Conservation (phyloP, 2,888 invertebrate genomes). For the Oscheius myriophilus region DNA sequence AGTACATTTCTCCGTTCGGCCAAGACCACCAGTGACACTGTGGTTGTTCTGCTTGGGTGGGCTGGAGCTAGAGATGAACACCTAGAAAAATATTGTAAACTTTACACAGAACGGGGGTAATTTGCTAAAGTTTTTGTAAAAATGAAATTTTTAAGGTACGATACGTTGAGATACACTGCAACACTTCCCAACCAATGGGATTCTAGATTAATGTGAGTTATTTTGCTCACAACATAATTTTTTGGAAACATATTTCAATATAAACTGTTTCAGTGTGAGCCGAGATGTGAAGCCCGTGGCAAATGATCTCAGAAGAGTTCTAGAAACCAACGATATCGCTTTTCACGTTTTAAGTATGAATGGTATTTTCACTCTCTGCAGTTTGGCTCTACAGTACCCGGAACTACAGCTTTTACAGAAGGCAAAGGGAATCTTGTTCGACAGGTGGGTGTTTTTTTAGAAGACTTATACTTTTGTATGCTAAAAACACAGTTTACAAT, state of each 20-base stretch:
- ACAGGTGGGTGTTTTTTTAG: constrained; percentile 5
- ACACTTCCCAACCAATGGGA: constrained; percentile 1
- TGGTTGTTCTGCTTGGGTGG: constrained; percentile 18
- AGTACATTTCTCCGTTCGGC: too few species aligned
- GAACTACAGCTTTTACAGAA: constrained; percentile 13
- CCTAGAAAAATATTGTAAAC: constrained; percentile 12
- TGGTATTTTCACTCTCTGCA: constrained; percentile 10
- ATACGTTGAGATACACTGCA: constrained; percentile 3
- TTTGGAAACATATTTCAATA: constrained; percentile 1
- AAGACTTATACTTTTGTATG: too few species aligned
- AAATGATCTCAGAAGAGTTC: background rate
- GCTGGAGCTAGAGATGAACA: constrained; percentile 9
- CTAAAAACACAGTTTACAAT: too few species aligned
- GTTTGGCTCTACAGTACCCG: constrained; percentile 12
- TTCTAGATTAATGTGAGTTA: background rate
- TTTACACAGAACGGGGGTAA: constrained; percentile 13
- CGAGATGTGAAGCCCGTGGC: constrained; percentile 6
- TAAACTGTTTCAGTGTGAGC: too few species aligned
- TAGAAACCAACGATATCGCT: constrained; percentile 7
- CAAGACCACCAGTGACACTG: background rate
- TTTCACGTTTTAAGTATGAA: constrained; percentile 27
- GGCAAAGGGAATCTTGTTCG: constrained; percentile 21
- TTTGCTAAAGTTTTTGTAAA: background rate
- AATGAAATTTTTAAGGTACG: constrained; percentile 2
- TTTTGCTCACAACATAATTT: background rate